Evolutionary conservation across 2,113 vertebrate species (phyloP), one percentile per base, ranked within the genome.

Genomic region (Seriola dumerili): DNA sequence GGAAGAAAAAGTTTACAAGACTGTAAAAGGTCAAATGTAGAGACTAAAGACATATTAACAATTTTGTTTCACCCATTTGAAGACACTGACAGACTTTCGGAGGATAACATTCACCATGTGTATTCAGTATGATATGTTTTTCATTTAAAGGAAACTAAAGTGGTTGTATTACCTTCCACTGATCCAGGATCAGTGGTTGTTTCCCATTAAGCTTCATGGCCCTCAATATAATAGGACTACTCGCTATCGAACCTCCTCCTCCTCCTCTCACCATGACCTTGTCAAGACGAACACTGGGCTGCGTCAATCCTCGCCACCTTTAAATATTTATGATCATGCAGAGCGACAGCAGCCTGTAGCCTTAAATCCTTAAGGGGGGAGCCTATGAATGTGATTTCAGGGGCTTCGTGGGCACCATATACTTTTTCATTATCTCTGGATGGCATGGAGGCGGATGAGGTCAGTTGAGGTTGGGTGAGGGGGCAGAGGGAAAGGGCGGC

Each of bases 361-460:
- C 10, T 44, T 17, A 72, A 40, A 72, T 42, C 40, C 55, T 66
- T 21, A 11, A 23, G 25, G 58, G 21, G 58, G 25, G 10, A 34
- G 19, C 1, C 5, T 8, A 6, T 76, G 80, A 65, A 54, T 70
- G 0, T 84, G 69, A 88, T 77, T 70, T 38, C 17, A 76, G 54
- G 8, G 4, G 34, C 46, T 52, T 2, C 9, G 9, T 65, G 36
- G 5, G 0, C 23, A 40, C 6, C 17, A 1, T 79, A 42, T 59
- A 48, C 23, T 52, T 76, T 88, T 80, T 78, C 78, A 77, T 86
- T 84, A 85, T 58, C 64, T 80, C 29, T 0, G 0, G 52, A 71
- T 50, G 3, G 8, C 65, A 17, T 0, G 8, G 68, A 64, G 44
- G 57, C 21, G 0, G 65, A 32, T 0, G 69, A 64, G 70, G 69